Evolutionary conservation across 2,888 invertebrate species (phyloP).

Genomic region (Achlya flavicornis): DNA sequence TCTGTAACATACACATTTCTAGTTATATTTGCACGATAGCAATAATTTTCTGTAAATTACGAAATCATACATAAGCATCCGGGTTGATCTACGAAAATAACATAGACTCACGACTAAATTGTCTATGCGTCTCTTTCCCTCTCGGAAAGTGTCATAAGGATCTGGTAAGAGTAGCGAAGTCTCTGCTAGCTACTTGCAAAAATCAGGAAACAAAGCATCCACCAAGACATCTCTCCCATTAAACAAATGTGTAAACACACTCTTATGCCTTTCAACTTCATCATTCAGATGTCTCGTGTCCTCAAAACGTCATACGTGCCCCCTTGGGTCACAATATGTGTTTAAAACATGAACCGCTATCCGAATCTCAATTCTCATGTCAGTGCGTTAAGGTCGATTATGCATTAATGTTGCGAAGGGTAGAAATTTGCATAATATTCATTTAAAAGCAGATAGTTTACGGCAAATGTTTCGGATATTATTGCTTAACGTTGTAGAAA

Average conservation of each 20-base stretch:
- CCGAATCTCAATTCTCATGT: neutral
- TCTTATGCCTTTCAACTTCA: slow-evolving; percentile 28
- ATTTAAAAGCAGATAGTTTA: slow-evolving; percentile 31
- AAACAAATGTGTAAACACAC: slow-evolving; percentile 15
- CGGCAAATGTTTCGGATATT: slow-evolving; percentile 25
- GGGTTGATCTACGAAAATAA: too few relatives aligned
- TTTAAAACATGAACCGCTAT: neutral
- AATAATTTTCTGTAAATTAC: too few relatives aligned
- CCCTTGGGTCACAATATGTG: slow-evolving; percentile 21
- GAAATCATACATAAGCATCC: too few relatives aligned
- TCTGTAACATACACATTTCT: too few relatives aligned
- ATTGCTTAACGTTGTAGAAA: slow-evolving; percentile 20
- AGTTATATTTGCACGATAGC: too few relatives aligned
- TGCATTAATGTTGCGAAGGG: slow-evolving; percentile 16
- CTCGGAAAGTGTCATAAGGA: too few relatives aligned
- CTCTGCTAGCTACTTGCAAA: too few relatives aligned
- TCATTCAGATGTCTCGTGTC: slow-evolving; percentile 26
- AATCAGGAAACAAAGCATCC: too few relatives aligned
- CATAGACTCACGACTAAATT: too few relatives aligned
- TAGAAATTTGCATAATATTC: slow-evolving; percentile 36
- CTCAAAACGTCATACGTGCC: slow-evolving; percentile 28
- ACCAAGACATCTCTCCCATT: slow-evolving; percentile 18
- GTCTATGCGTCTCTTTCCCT: too few relatives aligned
- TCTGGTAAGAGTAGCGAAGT: too few relatives aligned
- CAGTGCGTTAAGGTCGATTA: neutral